Evolutionary conservation across 2,797 vertebrate genomes (phyloP).

Genomic region (Sus cebifrons): DNA sequence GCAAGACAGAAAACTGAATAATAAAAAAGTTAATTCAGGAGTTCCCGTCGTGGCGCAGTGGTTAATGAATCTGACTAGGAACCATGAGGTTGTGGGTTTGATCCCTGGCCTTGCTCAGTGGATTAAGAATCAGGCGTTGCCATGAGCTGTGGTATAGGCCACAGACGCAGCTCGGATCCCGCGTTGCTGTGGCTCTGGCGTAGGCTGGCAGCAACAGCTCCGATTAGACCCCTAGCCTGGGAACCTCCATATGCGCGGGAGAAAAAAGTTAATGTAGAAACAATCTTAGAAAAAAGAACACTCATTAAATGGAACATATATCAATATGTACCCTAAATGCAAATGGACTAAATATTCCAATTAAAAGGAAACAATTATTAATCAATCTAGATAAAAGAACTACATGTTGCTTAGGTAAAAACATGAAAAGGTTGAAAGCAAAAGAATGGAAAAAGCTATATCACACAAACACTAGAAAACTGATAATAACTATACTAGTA

Average conservation of each 20-base stretch:
- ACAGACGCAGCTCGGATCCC: too few species aligned
- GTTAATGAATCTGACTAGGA: too few species aligned
- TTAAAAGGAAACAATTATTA: conserved; percentile 12
- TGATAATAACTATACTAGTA: not conserved
- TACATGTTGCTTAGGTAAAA: conserved; percentile 13
- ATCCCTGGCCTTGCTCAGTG: too few species aligned
- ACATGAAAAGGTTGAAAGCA: not conserved
- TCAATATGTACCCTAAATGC: not conserved
- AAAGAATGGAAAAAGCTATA: not conserved
- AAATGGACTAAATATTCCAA: conserved; percentile 24
- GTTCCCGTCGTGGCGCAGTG: too few species aligned
- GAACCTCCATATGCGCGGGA: too few species aligned
- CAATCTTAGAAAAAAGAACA: not conserved
- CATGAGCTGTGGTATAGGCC: too few species aligned
- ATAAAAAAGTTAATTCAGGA: not conserved
- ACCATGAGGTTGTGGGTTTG: too few species aligned
- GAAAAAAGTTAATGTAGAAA: conserved; percentile 35
- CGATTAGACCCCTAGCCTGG: too few species aligned
- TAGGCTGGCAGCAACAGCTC: too few species aligned
- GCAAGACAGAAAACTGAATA: not conserved
- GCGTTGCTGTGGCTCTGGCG: too few species aligned
- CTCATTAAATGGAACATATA: not conserved
- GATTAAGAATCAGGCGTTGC: too few species aligned
- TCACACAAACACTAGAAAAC: not conserved
- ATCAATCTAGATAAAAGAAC: not conserved